Base-by-base conservation (phyloP, 2,888 invertebrate genomes). In the Epiblema foenella region DNA sequence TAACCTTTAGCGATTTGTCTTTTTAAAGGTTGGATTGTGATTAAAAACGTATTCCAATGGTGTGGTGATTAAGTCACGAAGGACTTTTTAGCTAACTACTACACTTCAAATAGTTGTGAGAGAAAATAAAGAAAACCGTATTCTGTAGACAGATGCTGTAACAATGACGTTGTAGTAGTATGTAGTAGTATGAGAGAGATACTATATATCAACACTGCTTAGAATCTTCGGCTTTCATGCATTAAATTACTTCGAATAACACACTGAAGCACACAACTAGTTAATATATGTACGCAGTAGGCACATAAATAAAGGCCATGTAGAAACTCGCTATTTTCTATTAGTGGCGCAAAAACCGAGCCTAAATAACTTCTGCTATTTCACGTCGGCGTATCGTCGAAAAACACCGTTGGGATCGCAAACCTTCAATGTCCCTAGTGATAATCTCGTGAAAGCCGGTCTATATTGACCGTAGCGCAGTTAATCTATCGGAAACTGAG, bases 1-100 rank as follows among this genome's bases (percentile, higher is more conserved):
- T 54, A 52, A 70, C 70, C 65, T 65, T 70, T 52, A 52, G 42
- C 52, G 42, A 58, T 64, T 69, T 52, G 52, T 59, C 59, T 70
- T 39, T 52, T 42, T 42, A 57, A 65, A 54, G 24, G 52, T 15
- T 20, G 17, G 46, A 54, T 46, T 54, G 65, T 70, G 59, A 70
- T 65, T 65, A 65, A 59, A 64, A 65, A 18, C 24, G 39, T 64
- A 64, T 64, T 64, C 52, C 5, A 20, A 7, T 5, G 20, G 52
- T 39, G n/a, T 5, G 11, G 29, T 46, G 60, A 60, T 62, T 49
- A 62, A 11, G 24, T 37, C 18, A 11, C 51, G 62, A 37, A 63
- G 10, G 0, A 9, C n/a, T 20, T 52, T n/a, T 52, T n/a, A 62
- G 49, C 49, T 29, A 62, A 49, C 37, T 29, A 20, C 8, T 54